Percentiles rank a stretch among this genome's conserved stretches.
phyloP scores from a whole-genome alignment of 2,888 invertebrate species.

The Saturnia pavonia region DNA sequence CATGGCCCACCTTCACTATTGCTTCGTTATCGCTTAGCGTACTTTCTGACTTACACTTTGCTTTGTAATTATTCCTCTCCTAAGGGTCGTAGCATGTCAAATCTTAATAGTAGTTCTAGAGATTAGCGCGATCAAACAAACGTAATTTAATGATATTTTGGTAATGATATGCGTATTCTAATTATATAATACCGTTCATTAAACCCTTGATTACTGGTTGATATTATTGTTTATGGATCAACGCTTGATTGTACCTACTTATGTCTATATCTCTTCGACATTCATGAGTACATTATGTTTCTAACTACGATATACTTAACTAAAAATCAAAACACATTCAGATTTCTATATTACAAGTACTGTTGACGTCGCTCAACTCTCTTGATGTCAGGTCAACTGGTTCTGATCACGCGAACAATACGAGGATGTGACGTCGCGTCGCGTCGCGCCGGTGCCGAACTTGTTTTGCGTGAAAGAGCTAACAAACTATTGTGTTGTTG shows the following conservation, averaged over 20 bases:
- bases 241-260: not conserved
- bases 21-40: too few relatives aligned
- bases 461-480: slow-evolving; percentile 68
- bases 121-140: too few relatives aligned
- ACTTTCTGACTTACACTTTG: too few relatives aligned
- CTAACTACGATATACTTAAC: not conserved
- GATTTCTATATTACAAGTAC: slow-evolving; percentile 1
- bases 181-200: too few relatives aligned
- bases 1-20: too few relatives aligned
- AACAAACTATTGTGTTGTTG: slow-evolving; percentile 72
- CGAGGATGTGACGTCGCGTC: slow-evolving; percentile 66
- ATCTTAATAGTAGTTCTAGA: too few relatives aligned
- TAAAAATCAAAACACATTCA: not conserved
- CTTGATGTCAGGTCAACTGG: slow-evolving; percentile 60
- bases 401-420: slow-evolving; percentile 66
- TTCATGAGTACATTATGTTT: not conserved
- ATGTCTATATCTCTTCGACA: not conserved
- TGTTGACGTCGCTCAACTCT: slow-evolving; percentile 34
- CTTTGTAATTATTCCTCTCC: too few relatives aligned
- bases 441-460: slow-evolving; percentile 41
- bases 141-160: too few relatives aligned
- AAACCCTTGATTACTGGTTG: too few relatives aligned
- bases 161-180: too few relatives aligned
- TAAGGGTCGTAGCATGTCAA: too few relatives aligned
- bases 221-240: too few relatives aligned